Conservation (phyloP, 2,113 vertebrate genomes). For the Cichladusa arquata region DNA sequence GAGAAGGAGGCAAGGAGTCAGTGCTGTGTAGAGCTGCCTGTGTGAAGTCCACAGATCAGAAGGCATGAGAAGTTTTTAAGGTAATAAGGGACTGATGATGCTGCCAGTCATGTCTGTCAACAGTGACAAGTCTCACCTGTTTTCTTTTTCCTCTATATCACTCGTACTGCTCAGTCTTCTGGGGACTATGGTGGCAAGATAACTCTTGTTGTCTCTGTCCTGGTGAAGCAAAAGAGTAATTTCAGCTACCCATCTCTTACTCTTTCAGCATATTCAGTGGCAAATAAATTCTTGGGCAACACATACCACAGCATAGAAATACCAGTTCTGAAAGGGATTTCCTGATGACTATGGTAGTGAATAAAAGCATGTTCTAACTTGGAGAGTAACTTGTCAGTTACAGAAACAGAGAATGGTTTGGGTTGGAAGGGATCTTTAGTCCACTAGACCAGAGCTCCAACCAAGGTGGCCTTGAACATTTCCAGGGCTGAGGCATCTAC, state of each 20-base stretch:
- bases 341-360: neutral
- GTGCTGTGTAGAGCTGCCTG: too few species aligned
- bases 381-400: neutral
- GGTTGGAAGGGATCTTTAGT: neutral
- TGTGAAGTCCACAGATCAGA: too few species aligned
- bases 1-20: too few species aligned
- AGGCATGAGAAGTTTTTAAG: too few species aligned
- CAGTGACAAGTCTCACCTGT: conserved; percentile 67
- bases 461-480: neutral
- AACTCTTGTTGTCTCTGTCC: conserved; percentile 77
- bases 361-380: neutral
- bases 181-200: conserved; percentile 66
- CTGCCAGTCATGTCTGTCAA: too few species aligned
- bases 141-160: conserved; percentile 78
- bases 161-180: conserved; percentile 67
- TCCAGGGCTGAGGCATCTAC: neutral
- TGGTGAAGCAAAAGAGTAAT: conserved; percentile 48
- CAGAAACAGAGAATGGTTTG: neutral
- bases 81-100: too few species aligned
- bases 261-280: neutral
- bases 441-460: neutral
- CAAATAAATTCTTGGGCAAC: neutral
- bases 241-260: neutral
- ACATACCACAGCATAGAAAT: neutral
- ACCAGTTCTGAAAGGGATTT: neutral